Conservation (phyloP, 2,888 invertebrate genomes). For the Temnothorax unifasciatus region DNA sequence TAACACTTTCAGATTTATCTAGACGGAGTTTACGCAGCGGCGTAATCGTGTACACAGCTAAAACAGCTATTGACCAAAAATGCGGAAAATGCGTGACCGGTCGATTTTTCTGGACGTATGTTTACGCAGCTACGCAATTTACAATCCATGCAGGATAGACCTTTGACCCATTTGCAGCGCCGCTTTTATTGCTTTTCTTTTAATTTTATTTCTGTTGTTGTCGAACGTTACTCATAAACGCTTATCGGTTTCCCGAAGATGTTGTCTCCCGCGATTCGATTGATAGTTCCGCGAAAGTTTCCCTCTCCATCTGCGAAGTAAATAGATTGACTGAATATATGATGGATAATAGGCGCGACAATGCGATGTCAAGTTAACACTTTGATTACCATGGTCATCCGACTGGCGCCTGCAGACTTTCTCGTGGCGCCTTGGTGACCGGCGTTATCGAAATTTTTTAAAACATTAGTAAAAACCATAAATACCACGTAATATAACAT, state of each 20-base stretch:
- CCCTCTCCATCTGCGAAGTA: neutral
- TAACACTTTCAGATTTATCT: neutral
- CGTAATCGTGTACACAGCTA: neutral
- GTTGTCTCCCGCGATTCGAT: neutral
- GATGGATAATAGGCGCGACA: neutral
- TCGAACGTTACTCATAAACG: neutral
- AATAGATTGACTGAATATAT: neutral
- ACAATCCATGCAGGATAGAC: neutral
- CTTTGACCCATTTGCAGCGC: neutral
- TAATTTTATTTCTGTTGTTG: conserved; percentile 15
- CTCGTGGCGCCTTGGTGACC: neutral
- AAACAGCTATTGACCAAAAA: neutral
- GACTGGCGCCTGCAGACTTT: neutral
- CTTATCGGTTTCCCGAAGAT: neutral
- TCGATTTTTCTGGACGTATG: neutral
- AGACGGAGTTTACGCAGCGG: neutral
- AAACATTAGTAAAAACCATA: neutral
- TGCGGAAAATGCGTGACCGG: neutral
- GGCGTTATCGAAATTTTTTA: neutral
- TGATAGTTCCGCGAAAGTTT: neutral
- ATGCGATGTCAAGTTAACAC: neutral
- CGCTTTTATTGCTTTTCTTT: neutral
- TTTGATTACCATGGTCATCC: neutral
- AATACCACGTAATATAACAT: neutral
- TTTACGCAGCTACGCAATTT: neutral